Conservation (phyloP, 2,113 vertebrate species). For the Cephalopterus ornatus region DNA sequence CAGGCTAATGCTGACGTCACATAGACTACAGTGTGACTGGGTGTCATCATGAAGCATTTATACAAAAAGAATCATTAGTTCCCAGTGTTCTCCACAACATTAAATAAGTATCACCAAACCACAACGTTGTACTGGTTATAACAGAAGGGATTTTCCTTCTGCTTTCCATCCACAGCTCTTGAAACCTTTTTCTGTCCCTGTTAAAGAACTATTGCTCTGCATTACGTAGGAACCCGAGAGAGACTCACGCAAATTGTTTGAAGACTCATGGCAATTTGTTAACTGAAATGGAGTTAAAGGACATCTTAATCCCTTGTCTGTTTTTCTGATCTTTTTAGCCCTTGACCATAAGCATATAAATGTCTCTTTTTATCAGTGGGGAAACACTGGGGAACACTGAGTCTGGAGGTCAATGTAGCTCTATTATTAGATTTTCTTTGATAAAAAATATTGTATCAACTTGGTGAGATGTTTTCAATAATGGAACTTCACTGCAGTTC, state of each 20-base stretch:
- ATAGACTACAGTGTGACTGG: background rate
- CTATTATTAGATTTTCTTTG: conserved; percentile 15
- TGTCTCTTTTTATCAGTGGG: background rate
- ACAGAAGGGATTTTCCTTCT: background rate
- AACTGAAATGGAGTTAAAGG: background rate
- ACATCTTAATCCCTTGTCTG: background rate
- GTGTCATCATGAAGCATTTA: background rate
- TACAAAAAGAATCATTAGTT: background rate
- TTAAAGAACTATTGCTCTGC: background rate
- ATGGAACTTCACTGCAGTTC: background rate
- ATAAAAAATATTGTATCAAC: background rate
- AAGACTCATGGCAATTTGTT: background rate
- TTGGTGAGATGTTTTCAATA: conserved; percentile 1
- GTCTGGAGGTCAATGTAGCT: background rate
- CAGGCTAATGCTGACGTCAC: background rate
- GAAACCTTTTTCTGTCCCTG: background rate
- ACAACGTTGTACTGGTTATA: background rate
- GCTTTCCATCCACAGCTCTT: background rate
- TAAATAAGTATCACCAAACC: background rate
- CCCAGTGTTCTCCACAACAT: background rate
- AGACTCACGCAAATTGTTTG: background rate
- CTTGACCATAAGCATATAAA: background rate
- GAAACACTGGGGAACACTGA: background rate
- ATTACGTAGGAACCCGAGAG: background rate
- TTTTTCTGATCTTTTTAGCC: background rate